phyloP scores from a whole-genome alignment of 2,797 vertebrate species.

The Enteromius anoplus region DNA sequence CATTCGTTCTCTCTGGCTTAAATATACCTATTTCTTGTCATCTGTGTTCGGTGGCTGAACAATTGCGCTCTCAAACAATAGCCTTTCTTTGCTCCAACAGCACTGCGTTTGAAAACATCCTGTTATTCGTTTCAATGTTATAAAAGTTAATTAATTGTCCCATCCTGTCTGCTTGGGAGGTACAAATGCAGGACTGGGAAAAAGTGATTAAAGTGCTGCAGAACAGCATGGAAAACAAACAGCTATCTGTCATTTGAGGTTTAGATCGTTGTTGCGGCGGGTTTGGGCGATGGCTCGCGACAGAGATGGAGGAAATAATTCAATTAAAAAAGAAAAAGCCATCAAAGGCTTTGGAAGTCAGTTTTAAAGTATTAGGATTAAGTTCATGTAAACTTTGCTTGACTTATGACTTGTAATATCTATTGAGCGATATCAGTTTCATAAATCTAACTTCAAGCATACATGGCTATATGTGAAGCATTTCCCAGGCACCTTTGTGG shows the following conservation, averaged over 20 bases:
- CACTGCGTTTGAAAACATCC: constrained; percentile 63
- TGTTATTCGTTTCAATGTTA: constrained; percentile 64
- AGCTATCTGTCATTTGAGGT: constrained; percentile 39
- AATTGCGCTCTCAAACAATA: constrained; percentile 60
- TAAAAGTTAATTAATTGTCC: constrained; percentile 66
- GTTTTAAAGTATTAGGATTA: background rate
- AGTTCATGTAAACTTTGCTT: background rate
- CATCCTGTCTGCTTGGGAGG: constrained; percentile 61
- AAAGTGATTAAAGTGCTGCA: constrained; percentile 56
- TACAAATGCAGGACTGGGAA: constrained; percentile 48
- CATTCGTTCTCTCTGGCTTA: constrained; percentile 42
- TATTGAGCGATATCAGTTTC: background rate
- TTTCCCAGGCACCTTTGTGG: background rate
- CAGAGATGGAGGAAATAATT: background rate
- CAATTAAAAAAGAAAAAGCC: background rate
- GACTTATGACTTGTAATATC: background rate
- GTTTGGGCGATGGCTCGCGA: background rate
- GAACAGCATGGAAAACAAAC: constrained; percentile 40
- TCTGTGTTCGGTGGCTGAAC: constrained; percentile 52
- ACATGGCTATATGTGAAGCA: background rate
- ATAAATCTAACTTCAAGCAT: constrained; percentile 14
- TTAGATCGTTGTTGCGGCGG: constrained; percentile 8
- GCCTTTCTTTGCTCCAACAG: constrained; percentile 59
- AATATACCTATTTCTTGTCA: constrained; percentile 57
- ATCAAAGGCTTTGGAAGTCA: constrained; percentile 8